Conservation (phyloP, 2,797 vertebrate species). For the Philypnodon macrostomus region DNA sequence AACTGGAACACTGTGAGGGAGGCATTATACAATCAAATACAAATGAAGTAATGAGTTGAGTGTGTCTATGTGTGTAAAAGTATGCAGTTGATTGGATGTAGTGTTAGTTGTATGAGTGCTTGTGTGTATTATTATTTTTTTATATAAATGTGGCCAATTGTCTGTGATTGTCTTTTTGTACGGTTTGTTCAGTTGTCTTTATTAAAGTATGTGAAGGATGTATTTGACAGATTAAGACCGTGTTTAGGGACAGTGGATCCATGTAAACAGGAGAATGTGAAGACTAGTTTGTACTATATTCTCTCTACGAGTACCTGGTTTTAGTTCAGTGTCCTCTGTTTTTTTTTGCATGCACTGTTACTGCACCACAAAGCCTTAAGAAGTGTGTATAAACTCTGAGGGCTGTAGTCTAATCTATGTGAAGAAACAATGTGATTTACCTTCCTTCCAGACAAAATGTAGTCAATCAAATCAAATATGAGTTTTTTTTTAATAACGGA, state of each 20-base stretch:
- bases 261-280: conserved; percentile 38
- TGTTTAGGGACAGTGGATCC: conserved; percentile 36
- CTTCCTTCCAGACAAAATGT: conserved; percentile 1
- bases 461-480: conserved; percentile 13
- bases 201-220: conserved; percentile 13
- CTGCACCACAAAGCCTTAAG: conserved; percentile 55
- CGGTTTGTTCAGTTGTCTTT: conserved; percentile 6
- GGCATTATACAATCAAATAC: neutral
- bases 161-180: conserved; percentile 19
- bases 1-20: neutral
- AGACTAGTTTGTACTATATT: conserved; percentile 35
- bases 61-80: conserved; percentile 3
- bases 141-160: conserved; percentile 1
- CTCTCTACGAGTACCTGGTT: conserved; percentile 28
- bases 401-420: neutral
- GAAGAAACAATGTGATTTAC: conserved; percentile 19
- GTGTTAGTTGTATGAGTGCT: conserved; percentile 8
- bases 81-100: conserved; percentile 7
- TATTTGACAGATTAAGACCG: conserved; percentile 19
- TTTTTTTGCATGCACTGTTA: conserved; percentile 49
- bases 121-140: conserved; percentile 13
- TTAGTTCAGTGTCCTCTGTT: conserved; percentile 31
- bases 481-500: too few species aligned
- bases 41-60: neutral
- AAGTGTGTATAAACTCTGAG: conserved; percentile 20